Conservation (phyloP, 2,113 vertebrate species). For the Eidolon helvum region DNA sequence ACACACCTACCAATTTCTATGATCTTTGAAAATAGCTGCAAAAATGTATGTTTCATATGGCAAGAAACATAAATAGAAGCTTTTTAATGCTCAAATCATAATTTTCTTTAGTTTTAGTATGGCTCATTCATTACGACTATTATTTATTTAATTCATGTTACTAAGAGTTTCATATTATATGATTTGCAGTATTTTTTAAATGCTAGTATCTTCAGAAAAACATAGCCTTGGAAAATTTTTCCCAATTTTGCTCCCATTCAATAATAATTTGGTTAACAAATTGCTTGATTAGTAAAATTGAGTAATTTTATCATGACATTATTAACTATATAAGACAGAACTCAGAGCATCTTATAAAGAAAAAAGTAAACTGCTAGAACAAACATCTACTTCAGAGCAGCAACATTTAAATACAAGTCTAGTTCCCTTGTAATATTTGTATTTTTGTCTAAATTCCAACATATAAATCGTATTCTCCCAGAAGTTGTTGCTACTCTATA, state of each 20-base stretch:
- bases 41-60: neutral
- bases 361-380: neutral
- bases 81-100: neutral
- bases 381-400: neutral
- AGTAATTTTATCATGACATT: neutral
- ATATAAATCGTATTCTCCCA: neutral
- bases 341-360: neutral
- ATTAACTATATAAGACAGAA: neutral
- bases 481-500: neutral
- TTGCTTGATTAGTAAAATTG: neutral
- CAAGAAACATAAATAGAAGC: neutral
- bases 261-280: conserved; percentile 2
- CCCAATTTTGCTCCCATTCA: neutral
- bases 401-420: neutral
- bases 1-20: neutral
- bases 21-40: neutral
- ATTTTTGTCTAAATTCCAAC: neutral
- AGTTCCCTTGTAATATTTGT: neutral
- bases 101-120: neutral
- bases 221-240: neutral
- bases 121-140: neutral
- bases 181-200: conserved; percentile 11
- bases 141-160: neutral
- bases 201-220: neutral
- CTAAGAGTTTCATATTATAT: neutral